phyloP scores from a whole-genome alignment of 2,888 invertebrate species.

The Eristalis tenax region DNA sequence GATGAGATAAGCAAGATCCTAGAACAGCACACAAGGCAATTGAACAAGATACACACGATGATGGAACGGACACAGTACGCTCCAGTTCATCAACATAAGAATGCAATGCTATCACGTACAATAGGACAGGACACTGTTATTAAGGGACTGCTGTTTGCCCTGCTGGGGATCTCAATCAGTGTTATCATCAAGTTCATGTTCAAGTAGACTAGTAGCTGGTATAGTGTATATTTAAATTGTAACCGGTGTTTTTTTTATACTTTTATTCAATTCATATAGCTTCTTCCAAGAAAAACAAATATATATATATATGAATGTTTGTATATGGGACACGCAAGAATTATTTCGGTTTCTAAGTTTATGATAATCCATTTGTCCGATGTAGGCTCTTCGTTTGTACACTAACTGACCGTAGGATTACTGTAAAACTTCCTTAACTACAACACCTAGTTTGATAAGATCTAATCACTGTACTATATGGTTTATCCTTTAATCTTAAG shows the following conservation, averaged over 20 bases:
- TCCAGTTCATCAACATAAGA: conserved; percentile 64
- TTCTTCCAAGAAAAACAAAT: background rate
- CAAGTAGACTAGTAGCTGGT: conserved; percentile 73
- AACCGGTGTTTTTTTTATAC: conserved; percentile 9
- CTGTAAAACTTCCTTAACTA: conserved; percentile 34
- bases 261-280: conserved; percentile 9
- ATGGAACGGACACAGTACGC: conserved; percentile 79
- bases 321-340: background rate
- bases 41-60: conserved; percentile 78
- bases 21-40: conserved; percentile 82
- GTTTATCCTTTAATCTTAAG: background rate
- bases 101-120: conserved; percentile 65
- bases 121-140: conserved; percentile 76
- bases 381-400: background rate
- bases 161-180: conserved; percentile 76
- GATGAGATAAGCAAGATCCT: conserved; percentile 82
- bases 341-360: conserved; percentile 23
- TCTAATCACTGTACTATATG: background rate
- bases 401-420: conserved; percentile 15
- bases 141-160: conserved; percentile 76
- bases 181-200: conserved; percentile 77
- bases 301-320: background rate
- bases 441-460: conserved; percentile 26
- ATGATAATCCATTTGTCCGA: background rate
- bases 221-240: conserved; percentile 16